Evolutionary conservation across 2,888 invertebrate genomes (phyloP).

Genomic region (Bombylius major): DNA sequence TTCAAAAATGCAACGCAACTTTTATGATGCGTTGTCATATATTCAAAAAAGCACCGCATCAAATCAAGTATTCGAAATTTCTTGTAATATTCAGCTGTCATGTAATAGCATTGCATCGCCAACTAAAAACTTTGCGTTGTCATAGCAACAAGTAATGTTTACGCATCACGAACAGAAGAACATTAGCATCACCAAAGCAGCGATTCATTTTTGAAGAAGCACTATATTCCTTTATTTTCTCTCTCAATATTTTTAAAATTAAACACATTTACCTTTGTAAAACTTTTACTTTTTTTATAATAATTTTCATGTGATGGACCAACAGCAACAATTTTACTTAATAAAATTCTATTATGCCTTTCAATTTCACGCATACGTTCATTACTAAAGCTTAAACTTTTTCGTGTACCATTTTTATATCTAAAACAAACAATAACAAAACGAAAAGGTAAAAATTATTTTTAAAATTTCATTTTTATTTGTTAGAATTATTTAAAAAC

Average conservation of each 20-base stretch:
- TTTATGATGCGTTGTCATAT: no score
- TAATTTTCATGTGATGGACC: constrained; percentile 19
- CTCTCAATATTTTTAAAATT: neutral
- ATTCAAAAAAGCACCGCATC: no score
- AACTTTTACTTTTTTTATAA: neutral
- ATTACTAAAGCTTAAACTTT: constrained; percentile 40
- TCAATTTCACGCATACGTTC: constrained; percentile 48
- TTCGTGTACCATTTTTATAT: constrained; percentile 6
- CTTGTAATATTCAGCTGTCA: no score
- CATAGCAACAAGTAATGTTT: no score
- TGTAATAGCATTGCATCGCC: no score
- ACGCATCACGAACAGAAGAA: no score
- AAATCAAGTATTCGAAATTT: no score
- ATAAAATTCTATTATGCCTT: constrained; percentile 45
- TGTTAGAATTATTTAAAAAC: neutral
- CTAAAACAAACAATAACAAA: neutral
- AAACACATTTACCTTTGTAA: neutral
- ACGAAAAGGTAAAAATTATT: neutral
- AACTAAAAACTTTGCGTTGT: no score
- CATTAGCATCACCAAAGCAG: no score
- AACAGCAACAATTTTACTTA: constrained; percentile 43
- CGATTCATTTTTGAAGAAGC: no score
- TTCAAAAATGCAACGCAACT: no score
- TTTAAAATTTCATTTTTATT: neutral
- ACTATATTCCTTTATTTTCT: no score